These are phyloP conservation scores for Cotesia glomerata DNA, from an alignment of 1,140 invertebrate genomes.

Conservation along the genomic window DNA sequence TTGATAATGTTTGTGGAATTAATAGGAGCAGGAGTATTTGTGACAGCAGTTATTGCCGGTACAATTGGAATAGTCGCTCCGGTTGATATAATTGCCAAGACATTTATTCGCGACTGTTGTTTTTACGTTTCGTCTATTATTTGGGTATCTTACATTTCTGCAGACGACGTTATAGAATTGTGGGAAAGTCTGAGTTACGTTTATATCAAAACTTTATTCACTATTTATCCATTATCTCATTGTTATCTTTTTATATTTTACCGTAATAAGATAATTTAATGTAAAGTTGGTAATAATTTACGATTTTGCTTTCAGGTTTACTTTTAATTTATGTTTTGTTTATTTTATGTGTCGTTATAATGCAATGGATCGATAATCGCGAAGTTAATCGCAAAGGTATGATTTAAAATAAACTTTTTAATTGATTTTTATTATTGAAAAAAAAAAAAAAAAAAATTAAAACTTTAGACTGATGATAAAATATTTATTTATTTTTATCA, in stretches of 20 bases:
- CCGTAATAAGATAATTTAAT: too few species aligned
- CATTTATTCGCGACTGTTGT: conserved; percentile 71
- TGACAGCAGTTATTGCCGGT: conserved; percentile 72
- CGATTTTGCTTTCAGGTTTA: conserved; percentile 56
- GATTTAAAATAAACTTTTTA: background rate
- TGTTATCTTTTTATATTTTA: background rate
- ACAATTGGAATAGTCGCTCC: conserved; percentile 67
- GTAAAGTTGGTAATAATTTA: background rate
- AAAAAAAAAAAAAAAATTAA: too few species aligned
- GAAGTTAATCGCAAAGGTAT: conserved; percentile 45
- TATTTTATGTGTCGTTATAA: conserved; percentile 67
- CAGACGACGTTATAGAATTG: conserved; percentile 50
- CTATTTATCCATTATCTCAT: background rate
- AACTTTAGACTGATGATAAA: background rate
- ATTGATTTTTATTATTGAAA: background rate
- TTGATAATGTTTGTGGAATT: conserved; percentile 59
- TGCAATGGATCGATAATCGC: conserved; percentile 52
- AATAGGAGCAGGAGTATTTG: conserved; percentile 73
- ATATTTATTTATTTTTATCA: conserved; percentile 23
- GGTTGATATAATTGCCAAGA: conserved; percentile 67
- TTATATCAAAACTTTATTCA: background rate
- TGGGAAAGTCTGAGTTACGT: conserved; percentile 56
- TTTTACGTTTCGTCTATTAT: conserved; percentile 68
- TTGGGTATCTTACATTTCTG: conserved; percentile 51
- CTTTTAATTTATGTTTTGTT: conserved; percentile 69